Percentiles rank a stretch among this genome's conserved stretches.
phyloP scores from a whole-genome alignment of 1,140 invertebrate species.

The Bemisia tabaci region DNA sequence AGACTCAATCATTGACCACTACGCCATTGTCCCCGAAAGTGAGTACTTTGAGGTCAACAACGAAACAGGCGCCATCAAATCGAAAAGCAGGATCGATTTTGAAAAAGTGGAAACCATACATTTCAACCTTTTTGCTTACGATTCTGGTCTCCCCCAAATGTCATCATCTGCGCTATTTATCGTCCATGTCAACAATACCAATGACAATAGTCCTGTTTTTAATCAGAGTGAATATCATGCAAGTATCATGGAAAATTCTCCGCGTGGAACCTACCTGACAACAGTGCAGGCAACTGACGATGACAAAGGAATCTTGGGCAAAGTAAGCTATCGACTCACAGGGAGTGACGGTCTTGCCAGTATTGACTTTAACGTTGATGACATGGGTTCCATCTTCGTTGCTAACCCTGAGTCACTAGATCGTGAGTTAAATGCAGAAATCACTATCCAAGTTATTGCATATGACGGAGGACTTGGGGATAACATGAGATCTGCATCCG shows the following conservation, averaged over 20 bases:
- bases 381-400: conserved; percentile 65
- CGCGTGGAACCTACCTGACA: conserved; percentile 47
- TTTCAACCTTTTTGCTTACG: conserved; percentile 66
- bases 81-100: conserved; percentile 65
- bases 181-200: conserved; percentile 68
- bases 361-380: conserved; percentile 50
- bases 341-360: conserved; percentile 31
- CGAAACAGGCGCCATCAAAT: conserved; percentile 39
- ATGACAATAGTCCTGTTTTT: conserved; percentile 75
- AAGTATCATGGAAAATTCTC: conserved; percentile 57
- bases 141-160: conserved; percentile 67
- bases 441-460: conserved; percentile 63
- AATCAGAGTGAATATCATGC: conserved; percentile 47
- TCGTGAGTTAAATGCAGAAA: conserved; percentile 52
- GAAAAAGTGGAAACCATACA: conserved; percentile 58
- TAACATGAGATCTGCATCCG: conserved; percentile 48
- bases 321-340: conserved; percentile 60
- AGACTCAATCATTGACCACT: conserved; percentile 67
- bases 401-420: conserved; percentile 58
- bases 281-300: conserved; percentile 55
- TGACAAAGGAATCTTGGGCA: conserved; percentile 58
- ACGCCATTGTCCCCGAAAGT: conserved; percentile 51
- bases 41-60: conserved; percentile 66
- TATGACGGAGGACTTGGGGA: conserved; percentile 58
- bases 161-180: conserved; percentile 56